These are phyloP conservation scores for Drosophila algonquin DNA, from an alignment of 2,888 invertebrate species.

Conservation along the genomic window DNA sequence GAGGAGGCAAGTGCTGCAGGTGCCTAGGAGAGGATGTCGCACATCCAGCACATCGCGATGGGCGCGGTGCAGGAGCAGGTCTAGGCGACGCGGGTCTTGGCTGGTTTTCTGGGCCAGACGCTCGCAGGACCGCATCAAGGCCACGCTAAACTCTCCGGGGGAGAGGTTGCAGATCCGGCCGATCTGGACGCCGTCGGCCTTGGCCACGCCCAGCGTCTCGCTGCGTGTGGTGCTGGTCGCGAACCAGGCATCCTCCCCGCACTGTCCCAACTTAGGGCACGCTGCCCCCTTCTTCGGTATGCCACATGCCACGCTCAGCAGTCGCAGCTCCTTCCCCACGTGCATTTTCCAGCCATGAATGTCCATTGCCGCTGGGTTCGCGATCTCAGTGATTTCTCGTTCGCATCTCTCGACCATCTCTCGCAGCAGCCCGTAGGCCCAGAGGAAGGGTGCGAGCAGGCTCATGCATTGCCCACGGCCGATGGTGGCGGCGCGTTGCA, in stretches of 20 bases:
- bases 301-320: slow-evolving; percentile 94
- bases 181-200: slow-evolving; percentile 98
- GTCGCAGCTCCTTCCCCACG: slow-evolving; percentile 85
- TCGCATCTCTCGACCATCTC: background rate
- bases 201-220: slow-evolving; percentile 97
- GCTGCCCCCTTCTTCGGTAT: slow-evolving; percentile 93
- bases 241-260: slow-evolving; percentile 99
- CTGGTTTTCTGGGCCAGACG: slow-evolving; percentile 93
- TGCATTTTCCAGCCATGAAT: slow-evolving; percentile 66
- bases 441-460: background rate
- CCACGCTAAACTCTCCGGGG: slow-evolving; percentile 96
- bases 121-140: slow-evolving; percentile 96
- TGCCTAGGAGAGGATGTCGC: slow-evolving; percentile 95
- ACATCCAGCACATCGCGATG: slow-evolving; percentile 94
- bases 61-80: slow-evolving; percentile 92
- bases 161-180: slow-evolving; percentile 98
- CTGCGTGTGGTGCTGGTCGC: slow-evolving; percentile 87
- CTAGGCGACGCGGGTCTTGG: slow-evolving; percentile 92
- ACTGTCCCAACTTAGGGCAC: slow-evolving; percentile 90
- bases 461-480: background rate
- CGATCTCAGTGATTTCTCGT: background rate
- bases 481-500: background rate
- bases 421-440: background rate
- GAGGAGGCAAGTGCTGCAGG: slow-evolving; percentile 98
- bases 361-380: too few species aligned